Base-by-base conservation (phyloP, 2,113 vertebrate genomes). In the Podarcis raffonei region DNA sequence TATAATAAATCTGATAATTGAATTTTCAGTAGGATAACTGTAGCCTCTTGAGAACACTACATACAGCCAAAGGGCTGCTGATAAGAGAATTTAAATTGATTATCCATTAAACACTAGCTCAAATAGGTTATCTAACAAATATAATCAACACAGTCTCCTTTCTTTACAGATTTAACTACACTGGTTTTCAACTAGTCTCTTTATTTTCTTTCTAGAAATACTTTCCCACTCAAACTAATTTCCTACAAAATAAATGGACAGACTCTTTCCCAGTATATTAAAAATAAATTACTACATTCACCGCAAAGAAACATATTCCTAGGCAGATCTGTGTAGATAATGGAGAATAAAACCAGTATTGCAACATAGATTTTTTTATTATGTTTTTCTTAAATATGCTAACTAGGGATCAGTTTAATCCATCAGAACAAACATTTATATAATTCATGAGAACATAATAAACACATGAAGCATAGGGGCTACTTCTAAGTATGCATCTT, bases 31-130 rank as follows among this genome's bases (percentile, higher is more conserved):
- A 68, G 37, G 90, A 91, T 72, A 91, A 81, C 3, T 88, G 1
- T 90, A 93, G 86, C 93, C 90, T 90, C 84, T 82, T 92, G 92
- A 95, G 89, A 95, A 94, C 75, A 87, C 69, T 92, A 66, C 30
- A 90, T 81, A 92, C 27, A 94, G 85, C 86, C 90, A 93, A 87
- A 72, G 93, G 92, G 81, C 9, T 93, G 95, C 90, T 94, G 90
- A 94, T 96, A 95, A 95, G 87, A 94, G 57, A 48, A 91, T 84
- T 95, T 96, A 92, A 75, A 87, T 91, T 90, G 88, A 93, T 96
- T 96, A 96, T 95, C 87, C 90, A 95, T 96, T 94, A 92, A 89
- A 62, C 27, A 93, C 59, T 85, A 94, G 48, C 88, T 94, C 89
- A 94, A 92, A 95, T 86, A 94, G 84, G 86, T 93, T 94, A 95